These are phyloP conservation scores for Falco berigora DNA, from an alignment of 2,797 vertebrate genomes.

Conservation along the genomic window DNA sequence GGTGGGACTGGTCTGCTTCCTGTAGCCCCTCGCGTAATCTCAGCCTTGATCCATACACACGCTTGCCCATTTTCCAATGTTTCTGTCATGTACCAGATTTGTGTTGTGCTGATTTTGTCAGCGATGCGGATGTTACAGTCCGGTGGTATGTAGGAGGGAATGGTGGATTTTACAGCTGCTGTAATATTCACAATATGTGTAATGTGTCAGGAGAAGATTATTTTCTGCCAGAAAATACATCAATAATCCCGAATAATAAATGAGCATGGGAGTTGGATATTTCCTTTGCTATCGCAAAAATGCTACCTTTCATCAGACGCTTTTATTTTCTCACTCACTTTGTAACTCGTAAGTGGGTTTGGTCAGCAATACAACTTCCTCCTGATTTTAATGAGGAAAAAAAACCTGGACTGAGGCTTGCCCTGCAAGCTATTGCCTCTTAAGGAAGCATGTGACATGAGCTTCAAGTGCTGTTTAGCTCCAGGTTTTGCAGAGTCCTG, in stretches of 20 bases:
- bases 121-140: conserved; percentile 18
- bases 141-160: conserved; percentile 13
- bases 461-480: not conserved
- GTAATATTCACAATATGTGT: conserved; percentile 20
- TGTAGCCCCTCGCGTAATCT: not conserved
- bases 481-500: conserved; percentile 8
- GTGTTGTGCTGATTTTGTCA: conserved; percentile 19
- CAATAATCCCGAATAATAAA: conserved; percentile 26
- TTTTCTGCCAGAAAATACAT: conserved; percentile 43
- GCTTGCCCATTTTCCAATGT: not conserved
- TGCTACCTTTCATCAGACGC: not conserved
- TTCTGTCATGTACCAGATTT: not conserved
- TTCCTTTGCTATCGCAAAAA: conserved; percentile 27
- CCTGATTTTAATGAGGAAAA: not conserved
- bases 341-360: not conserved
- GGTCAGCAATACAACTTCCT: conserved; percentile 26
- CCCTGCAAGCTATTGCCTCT: not conserved
- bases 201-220: conserved; percentile 20
- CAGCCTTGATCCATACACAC: rapidly evolving
- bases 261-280: not conserved
- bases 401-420: not conserved
- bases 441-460: conserved; percentile 1
- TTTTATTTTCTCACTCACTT: conserved; percentile 17
- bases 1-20: not conserved
- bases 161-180: conserved; percentile 33